Evolutionary conservation across 2,888 invertebrate species (phyloP).

Genomic region (Cloeon dipterum): DNA sequence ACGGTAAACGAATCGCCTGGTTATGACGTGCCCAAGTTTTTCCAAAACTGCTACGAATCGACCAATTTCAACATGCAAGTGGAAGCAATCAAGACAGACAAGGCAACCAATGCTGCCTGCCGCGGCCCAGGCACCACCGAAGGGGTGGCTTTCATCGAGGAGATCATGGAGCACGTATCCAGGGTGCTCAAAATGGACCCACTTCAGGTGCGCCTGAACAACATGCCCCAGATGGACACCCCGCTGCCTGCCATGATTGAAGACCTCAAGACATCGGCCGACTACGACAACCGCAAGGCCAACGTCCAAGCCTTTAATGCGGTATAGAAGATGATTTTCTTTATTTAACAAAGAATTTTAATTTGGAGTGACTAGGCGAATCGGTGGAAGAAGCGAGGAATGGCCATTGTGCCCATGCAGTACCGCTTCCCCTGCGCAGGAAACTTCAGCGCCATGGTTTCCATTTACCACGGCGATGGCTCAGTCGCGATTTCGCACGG

Average conservation of each 20-base stretch:
- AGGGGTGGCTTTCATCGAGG: constrained; percentile 33
- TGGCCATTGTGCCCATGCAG: constrained; percentile 40
- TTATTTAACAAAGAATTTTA: no score
- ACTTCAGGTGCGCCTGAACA: constrained; percentile 26
- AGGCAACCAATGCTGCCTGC: no score
- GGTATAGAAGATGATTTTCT: constrained; percentile 14
- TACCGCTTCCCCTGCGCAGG: constrained; percentile 30
- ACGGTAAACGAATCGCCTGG: no score
- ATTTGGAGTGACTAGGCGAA: constrained; percentile 16
- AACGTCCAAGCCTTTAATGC: constrained; percentile 34
- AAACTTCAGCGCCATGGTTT: constrained; percentile 31
- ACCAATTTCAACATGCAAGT: no score
- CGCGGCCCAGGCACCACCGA: constrained; percentile 35
- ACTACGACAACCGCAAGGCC: constrained; percentile 28
- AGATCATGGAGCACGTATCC: constrained; percentile 42
- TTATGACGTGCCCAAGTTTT: no score
- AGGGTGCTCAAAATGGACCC: constrained; percentile 28
- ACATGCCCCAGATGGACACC: constrained; percentile 23
- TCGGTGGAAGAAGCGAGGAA: constrained; percentile 21
- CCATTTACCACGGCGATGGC: constrained; percentile 46
- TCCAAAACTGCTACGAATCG: no score
- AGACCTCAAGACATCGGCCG: constrained; percentile 28
- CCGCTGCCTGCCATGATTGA: constrained; percentile 18
- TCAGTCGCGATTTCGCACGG: constrained; percentile 46
- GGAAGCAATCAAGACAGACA: no score